phyloP scores from a whole-genome alignment of 2,888 invertebrate species.

The Marasmarcha lunaedactyla region DNA sequence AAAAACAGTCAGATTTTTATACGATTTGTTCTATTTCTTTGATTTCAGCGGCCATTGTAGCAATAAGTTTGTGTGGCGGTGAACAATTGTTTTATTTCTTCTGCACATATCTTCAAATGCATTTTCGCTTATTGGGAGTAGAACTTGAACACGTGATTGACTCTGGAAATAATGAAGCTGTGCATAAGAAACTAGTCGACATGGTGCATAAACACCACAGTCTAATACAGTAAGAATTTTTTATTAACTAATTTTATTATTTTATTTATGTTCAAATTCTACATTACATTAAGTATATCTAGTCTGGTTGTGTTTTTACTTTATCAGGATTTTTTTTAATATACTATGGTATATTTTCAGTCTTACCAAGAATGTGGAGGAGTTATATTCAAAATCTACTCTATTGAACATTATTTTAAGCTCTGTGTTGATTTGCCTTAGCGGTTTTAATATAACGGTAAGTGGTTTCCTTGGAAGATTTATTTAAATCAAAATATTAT shows the following conservation, averaged over 20 bases:
- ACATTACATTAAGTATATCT: no score
- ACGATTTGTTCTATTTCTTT: no score
- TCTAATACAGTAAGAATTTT: slow-evolving; percentile 40
- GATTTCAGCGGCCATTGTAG: slow-evolving; percentile 32
- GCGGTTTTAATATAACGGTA: slow-evolving; percentile 46
- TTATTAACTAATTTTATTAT: no score
- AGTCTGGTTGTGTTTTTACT: no score
- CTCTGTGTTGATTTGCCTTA: slow-evolving; percentile 42
- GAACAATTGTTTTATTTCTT: slow-evolving; percentile 35
- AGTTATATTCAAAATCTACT: slow-evolving; percentile 33
- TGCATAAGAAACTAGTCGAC: slow-evolving; percentile 17
- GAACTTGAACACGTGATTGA: slow-evolving; percentile 24
- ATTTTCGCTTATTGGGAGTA: slow-evolving; percentile 34
- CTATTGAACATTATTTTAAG: slow-evolving; percentile 42
- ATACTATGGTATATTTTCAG: slow-evolving; percentile 27
- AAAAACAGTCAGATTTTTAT: no score
- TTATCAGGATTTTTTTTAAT: no score
- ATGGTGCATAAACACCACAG: slow-evolving; percentile 33
- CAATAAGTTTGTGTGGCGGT: slow-evolving; percentile 26
- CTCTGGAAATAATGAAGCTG: slow-evolving; percentile 2
- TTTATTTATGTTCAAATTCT: no score
- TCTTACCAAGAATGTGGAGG: slow-evolving; percentile 34
- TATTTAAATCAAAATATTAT: no score
- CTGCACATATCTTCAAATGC: slow-evolving; percentile 40
- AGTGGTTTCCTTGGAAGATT: no score